A percentile compares a stretch with the other conserved stretches of the same genome.
Conservation (phyloP, 2,888 invertebrate species). For the Acholoe squamosa region DNA sequence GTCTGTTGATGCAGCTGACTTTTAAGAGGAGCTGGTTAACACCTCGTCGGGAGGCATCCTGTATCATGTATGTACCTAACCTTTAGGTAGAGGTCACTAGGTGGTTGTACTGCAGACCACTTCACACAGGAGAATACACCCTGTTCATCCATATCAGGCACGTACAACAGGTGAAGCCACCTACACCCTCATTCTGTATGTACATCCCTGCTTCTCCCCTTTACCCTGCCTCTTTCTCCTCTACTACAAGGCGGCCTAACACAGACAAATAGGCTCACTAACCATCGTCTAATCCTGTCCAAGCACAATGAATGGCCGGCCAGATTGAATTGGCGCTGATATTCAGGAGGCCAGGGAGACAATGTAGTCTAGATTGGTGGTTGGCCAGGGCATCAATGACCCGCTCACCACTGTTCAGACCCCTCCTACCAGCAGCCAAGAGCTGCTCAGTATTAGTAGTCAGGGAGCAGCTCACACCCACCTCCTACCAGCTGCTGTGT, state of each 20-base stretch:
- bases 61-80: background rate
- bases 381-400: conserved; percentile 9
- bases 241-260: background rate
- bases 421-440: background rate
- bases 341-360: conserved; percentile 31
- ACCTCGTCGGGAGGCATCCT: background rate
- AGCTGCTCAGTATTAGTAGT: conserved; percentile 1
- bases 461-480: conserved; percentile 2
- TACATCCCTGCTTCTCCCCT: background rate
- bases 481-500: background rate
- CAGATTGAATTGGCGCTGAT: conserved; percentile 33
- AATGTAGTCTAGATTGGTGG: conserved; percentile 31
- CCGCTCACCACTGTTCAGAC: background rate
- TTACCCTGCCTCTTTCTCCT: background rate
- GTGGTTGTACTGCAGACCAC: background rate
- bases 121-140: background rate
- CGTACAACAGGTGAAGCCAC: background rate
- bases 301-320: conserved; percentile 17
- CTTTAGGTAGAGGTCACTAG: background rate
- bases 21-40: background rate
- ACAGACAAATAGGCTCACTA: conserved; percentile 47
- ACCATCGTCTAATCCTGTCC: conserved; percentile 53
- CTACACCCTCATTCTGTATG: too few relatives aligned
- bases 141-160: background rate
- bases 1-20: background rate